Conservation (phyloP, 2,888 invertebrate species). For the Empis livida region DNA sequence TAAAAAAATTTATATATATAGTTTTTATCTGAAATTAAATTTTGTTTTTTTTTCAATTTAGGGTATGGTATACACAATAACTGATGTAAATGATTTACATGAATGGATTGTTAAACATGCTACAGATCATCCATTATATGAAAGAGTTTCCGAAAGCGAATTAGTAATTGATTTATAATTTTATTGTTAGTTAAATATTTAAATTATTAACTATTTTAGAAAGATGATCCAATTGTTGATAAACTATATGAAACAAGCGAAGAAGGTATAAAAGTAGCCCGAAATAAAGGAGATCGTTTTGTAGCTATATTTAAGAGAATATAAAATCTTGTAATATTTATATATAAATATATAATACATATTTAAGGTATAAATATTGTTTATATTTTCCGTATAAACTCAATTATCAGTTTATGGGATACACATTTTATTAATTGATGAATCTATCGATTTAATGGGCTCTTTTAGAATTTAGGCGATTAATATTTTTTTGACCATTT, state of each 20-base stretch:
- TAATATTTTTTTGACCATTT: too few species aligned
- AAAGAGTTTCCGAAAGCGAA: conserved; percentile 56
- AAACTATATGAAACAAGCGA: conserved; percentile 88
- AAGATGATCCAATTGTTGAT: conserved; percentile 70
- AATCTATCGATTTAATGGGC: too few species aligned
- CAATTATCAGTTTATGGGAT: too few species aligned
- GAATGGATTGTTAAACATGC: conserved; percentile 96
- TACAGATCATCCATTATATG: conserved; percentile 78
- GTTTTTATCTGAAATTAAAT: too few species aligned
- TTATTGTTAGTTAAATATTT: neutral
- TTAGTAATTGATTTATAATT: conserved; percentile 42
- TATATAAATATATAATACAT: too few species aligned
- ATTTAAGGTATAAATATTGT: too few species aligned
- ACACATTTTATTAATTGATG: too few species aligned
- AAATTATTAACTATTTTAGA: conserved; percentile 36
- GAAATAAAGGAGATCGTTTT: conserved; percentile 89
- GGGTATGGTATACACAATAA: conserved; percentile 91
- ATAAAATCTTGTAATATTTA: too few species aligned
- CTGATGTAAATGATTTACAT: conserved; percentile 93
- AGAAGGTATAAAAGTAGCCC: conserved; percentile 94
- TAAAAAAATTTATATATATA: conserved; percentile 39
- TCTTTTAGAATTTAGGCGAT: too few species aligned
- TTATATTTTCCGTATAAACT: too few species aligned
- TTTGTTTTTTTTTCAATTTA: conserved; percentile 29
- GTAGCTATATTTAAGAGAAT: conserved; percentile 74